These are phyloP conservation scores for Trichogramma evanescens DNA, from an alignment of 2,888 invertebrate genomes.

Conservation along the genomic window DNA sequence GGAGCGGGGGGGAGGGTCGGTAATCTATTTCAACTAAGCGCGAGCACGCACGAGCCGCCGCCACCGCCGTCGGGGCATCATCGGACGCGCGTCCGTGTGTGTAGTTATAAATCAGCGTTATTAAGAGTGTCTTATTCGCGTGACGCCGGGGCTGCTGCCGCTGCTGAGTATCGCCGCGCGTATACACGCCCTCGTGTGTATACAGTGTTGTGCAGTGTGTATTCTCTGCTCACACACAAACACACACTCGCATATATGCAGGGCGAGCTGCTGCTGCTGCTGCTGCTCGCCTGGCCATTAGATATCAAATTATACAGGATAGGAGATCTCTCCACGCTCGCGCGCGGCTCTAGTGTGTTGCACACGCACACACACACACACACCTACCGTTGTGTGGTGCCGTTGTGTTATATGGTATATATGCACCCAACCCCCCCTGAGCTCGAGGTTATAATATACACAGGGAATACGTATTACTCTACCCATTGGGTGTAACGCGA, in stretches of 20 bases:
- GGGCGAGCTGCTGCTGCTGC: constrained; percentile 35
- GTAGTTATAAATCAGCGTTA: constrained; percentile 44
- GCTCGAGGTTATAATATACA: no score
- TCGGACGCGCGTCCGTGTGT: constrained; percentile 27
- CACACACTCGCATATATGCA: no score
- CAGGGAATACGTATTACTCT: no score
- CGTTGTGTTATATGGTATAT: not conserved
- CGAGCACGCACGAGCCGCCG: not conserved
- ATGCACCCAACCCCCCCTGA: no score
- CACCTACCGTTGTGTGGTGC: not conserved
- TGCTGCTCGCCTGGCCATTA: constrained; percentile 39
- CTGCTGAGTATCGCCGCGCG: constrained; percentile 20
- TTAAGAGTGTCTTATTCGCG: constrained; percentile 44
- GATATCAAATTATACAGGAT: constrained; percentile 41
- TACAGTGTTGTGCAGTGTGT: no score
- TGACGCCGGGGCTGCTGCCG: constrained; percentile 40
- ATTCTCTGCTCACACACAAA: no score
- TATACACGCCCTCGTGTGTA: no score
- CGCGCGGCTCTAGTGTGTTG: not conserved
- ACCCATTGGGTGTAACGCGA: no score
- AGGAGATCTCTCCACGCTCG: no score
- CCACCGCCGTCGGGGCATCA: constrained; percentile 24
- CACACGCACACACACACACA: not conserved
- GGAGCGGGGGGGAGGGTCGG: constrained; percentile 8
- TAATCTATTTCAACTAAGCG: constrained; percentile 45